Conservation (phyloP, 2,888 invertebrate genomes). For the Rhimphoctona megacephalus region DNA sequence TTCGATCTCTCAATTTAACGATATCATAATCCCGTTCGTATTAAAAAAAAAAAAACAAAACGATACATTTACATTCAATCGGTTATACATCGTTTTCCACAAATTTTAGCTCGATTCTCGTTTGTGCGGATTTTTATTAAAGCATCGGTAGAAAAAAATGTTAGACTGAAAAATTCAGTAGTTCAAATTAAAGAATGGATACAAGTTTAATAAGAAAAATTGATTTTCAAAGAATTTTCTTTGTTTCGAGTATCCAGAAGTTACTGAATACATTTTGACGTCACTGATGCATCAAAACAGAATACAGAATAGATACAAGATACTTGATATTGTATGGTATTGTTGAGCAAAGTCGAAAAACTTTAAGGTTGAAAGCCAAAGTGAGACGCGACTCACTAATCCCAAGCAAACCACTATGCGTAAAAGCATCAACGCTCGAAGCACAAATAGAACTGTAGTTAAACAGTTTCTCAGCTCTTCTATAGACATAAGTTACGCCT, state of each 20-base stretch:
- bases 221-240: not conserved
- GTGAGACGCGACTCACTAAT: constrained; percentile 32
- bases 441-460: constrained; percentile 53
- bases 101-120: not conserved
- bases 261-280: constrained; percentile 77
- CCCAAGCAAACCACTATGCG: constrained; percentile 22
- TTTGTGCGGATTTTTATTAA: not conserved
- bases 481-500: constrained; percentile 77
- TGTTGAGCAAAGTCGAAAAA: constrained; percentile 72
- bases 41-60: not conserved
- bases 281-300: constrained; percentile 75
- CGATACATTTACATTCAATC: not conserved
- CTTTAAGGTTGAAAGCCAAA: constrained; percentile 66
- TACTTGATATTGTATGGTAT: constrained; percentile 66
- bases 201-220: not conserved
- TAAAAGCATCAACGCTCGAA: constrained; percentile 76
- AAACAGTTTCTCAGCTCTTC: constrained; percentile 56
- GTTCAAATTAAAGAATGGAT: not conserved
- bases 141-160: not conserved
- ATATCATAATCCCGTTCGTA: not conserved
- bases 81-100: not conserved
- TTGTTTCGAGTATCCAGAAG: constrained; percentile 70
- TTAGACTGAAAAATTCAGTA: not conserved
- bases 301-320: constrained; percentile 62
- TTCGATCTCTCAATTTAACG: constrained; percentile 47